A percentile compares a stretch with the other conserved stretches of the same genome.
phyloP scores from a whole-genome alignment of 2,113 vertebrate species.

The Equus quagga region DNA sequence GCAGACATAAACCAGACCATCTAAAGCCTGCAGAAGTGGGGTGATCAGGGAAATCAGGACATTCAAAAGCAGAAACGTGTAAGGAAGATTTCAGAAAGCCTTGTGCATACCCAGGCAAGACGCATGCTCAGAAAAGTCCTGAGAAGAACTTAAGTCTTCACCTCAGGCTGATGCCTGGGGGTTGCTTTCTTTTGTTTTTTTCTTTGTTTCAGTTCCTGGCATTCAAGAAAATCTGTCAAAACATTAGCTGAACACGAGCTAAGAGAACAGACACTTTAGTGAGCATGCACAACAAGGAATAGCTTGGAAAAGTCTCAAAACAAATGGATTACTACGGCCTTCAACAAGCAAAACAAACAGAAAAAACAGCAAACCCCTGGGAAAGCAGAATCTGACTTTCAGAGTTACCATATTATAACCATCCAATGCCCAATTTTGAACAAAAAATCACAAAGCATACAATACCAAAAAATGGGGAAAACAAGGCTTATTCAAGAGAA shows the following conservation, averaged over 20 bases:
- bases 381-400: background rate
- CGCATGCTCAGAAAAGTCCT: background rate
- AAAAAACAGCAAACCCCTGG: background rate
- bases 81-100: background rate
- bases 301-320: background rate
- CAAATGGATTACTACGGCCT: background rate
- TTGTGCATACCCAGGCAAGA: background rate
- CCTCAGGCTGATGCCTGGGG: background rate
- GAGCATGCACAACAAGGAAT: background rate
- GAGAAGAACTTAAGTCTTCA: background rate
- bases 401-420: background rate
- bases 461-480: background rate
- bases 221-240: slow-evolving; percentile 7
- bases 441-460: background rate
- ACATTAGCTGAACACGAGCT: background rate
- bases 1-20: background rate
- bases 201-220: background rate
- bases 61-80: background rate
- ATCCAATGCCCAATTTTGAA: background rate
- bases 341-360: background rate
- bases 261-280: background rate
- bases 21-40: background rate
- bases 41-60: background rate
- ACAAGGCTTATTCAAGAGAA: background rate
- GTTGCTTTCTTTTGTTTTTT: background rate